These are phyloP conservation scores for Diachasma alloeum DNA, from an alignment of 1,140 invertebrate genomes.

Conservation along the genomic window DNA sequence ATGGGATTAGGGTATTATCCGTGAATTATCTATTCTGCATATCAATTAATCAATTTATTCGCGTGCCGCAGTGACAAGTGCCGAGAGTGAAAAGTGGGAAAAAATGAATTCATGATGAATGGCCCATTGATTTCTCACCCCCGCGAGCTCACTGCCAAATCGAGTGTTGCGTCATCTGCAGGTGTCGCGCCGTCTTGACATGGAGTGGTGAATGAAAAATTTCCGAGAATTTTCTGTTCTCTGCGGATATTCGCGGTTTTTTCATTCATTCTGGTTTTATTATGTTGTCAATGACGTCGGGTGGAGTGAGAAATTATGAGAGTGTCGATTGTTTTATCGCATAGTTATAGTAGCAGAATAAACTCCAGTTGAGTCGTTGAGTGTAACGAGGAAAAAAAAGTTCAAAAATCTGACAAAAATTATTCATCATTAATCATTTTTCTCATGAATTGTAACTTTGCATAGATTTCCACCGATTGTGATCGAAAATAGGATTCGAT, in stretches of 20 bases:
- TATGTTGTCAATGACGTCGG: no score
- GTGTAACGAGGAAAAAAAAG: no score
- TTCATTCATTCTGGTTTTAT: no score
- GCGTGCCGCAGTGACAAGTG: neutral
- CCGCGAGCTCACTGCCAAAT: neutral
- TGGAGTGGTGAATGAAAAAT: neutral
- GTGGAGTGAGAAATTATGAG: no score
- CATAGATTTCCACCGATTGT: no score
- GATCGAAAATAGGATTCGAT: no score
- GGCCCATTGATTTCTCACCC: neutral
- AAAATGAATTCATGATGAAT: neutral
- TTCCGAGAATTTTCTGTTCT: neutral
- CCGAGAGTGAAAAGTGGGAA: neutral
- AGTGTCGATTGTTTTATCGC: no score
- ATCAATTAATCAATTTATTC: neutral
- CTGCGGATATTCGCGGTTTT: neutral
- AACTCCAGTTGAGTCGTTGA: no score
- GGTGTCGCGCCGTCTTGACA: neutral
- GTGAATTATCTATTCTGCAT: neutral
- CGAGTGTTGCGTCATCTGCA: neutral
- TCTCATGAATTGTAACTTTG: no score
- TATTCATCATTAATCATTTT: no score
- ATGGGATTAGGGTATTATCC: neutral
- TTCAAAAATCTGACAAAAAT: no score
- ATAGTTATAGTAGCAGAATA: no score